Evolutionary conservation across 2,797 vertebrate genomes (phyloP).

Genomic region (Neomorphus geoffroyi): DNA sequence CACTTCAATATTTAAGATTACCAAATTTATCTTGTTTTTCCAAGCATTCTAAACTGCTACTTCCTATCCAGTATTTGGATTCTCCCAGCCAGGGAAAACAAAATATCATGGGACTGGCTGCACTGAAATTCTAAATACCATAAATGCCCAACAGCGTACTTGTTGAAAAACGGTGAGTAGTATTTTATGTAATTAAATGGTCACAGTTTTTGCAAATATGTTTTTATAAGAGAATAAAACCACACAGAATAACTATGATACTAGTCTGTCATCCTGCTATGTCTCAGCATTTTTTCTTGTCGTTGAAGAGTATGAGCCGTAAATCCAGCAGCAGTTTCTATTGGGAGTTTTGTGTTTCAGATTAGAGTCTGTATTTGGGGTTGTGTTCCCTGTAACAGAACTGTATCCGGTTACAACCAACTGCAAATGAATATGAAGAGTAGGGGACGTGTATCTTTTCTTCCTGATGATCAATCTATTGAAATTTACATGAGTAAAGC

Average conservation of each 20-base stretch:
- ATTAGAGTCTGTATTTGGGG: not conserved
- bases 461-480: not conserved
- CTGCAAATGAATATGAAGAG: not conserved
- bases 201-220: not conserved
- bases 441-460: not conserved
- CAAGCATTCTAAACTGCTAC: not conserved
- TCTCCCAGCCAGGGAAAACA: not conserved
- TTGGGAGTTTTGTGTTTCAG: not conserved
- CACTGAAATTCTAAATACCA: not conserved
- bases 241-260: not conserved
- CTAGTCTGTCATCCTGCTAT: not conserved
- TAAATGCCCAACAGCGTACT: not conserved
- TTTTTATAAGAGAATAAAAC: not conserved
- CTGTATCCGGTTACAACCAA: fast-evolving
- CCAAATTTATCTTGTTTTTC: not conserved
- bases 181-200: not conserved
- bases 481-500: not conserved
- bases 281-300: not conserved
- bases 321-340: not conserved
- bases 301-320: not conserved
- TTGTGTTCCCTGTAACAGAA: not conserved
- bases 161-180: not conserved
- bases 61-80: not conserved
- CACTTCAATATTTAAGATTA: not conserved
- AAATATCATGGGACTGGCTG: not conserved